phyloP scores from a whole-genome alignment of 2,113 vertebrate species.

The Corythoichthys haematopterus region DNA sequence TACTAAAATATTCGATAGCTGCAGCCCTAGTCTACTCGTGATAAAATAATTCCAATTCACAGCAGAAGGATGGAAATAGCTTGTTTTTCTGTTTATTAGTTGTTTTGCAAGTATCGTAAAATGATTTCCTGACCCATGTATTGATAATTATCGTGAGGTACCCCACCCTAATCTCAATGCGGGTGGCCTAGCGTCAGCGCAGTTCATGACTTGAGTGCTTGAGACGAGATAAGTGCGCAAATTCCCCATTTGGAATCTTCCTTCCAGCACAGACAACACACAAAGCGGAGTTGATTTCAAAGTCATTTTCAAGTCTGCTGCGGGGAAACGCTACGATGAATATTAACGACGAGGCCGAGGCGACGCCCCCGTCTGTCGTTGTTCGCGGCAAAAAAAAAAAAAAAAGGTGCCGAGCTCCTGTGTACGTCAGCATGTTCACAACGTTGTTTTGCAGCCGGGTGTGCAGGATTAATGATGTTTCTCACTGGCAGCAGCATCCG shows the following conservation, averaged over 20 bases:
- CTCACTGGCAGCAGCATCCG: conserved; percentile 29
- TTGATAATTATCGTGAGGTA: too few relatives aligned
- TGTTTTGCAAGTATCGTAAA: too few relatives aligned
- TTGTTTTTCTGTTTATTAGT: too few relatives aligned
- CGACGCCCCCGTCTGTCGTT: conserved; percentile 2
- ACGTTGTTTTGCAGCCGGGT: conserved; percentile 16
- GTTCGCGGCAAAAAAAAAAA: conserved; percentile 6
- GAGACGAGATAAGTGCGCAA: conserved; percentile 28
- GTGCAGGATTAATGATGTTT: conserved; percentile 43
- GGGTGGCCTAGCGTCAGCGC: background rate
- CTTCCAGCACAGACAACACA: conserved; percentile 41
- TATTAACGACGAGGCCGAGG: conserved; percentile 36
- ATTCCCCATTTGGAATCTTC: conserved; percentile 31
- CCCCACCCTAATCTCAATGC: too few relatives aligned
- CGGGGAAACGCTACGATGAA: conserved; percentile 33
- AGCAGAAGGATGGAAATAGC: too few relatives aligned
- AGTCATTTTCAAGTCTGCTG: conserved; percentile 45
- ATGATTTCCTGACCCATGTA: too few relatives aligned
- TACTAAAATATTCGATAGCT: too few relatives aligned
- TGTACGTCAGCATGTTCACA: conserved; percentile 15
- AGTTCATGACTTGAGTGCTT: conserved; percentile 40
- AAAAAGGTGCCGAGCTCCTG: background rate
- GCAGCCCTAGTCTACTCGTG: too few relatives aligned
- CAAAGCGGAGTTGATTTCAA: conserved; percentile 43
- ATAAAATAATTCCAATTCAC: too few relatives aligned